A percentile compares a stretch with the other conserved stretches of the same genome.
Conservation (phyloP, 1,140 invertebrate genomes). For the Mylabris phalerata region DNA sequence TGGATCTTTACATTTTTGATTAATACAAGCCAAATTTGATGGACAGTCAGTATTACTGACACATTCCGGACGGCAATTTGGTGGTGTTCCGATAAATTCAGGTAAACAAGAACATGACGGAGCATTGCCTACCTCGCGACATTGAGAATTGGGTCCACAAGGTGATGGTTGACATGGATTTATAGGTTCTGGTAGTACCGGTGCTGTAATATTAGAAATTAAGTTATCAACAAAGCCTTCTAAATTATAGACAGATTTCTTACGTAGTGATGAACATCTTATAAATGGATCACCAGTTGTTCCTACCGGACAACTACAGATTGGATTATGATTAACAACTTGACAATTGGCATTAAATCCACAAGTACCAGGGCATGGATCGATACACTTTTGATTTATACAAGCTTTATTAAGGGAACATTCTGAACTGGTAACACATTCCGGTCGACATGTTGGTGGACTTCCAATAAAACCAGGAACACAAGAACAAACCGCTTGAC, state of each 20-base stretch:
- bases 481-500: constrained; percentile 67
- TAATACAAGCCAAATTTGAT: constrained; percentile 53
- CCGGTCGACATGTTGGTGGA: constrained; percentile 60
- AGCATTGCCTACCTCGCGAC: constrained; percentile 53
- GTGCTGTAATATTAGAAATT: background rate
- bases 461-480: constrained; percentile 60
- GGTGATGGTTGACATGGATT: constrained; percentile 70
- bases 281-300: constrained; percentile 65
- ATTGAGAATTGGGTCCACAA: constrained; percentile 70
- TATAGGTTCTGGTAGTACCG: constrained; percentile 6
- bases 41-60: constrained; percentile 59
- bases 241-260: constrained; percentile 22
- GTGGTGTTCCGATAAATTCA: constrained; percentile 66
- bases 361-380: constrained; percentile 71
- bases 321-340: constrained; percentile 63
- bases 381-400: constrained; percentile 60
- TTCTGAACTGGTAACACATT: constrained; percentile 69
- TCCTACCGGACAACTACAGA: constrained; percentile 59
- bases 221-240: background rate
- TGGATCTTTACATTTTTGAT: constrained; percentile 59
- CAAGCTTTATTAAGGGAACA: constrained; percentile 66
- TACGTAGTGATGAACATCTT: constrained; percentile 50
- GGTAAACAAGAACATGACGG: constrained; percentile 62
- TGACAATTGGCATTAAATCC: constrained; percentile 62
- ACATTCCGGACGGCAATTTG: constrained; percentile 70